These are phyloP conservation scores for Pristionchus exspectatus DNA, from an alignment of 2,888 invertebrate genomes.

Conservation along the genomic window DNA sequence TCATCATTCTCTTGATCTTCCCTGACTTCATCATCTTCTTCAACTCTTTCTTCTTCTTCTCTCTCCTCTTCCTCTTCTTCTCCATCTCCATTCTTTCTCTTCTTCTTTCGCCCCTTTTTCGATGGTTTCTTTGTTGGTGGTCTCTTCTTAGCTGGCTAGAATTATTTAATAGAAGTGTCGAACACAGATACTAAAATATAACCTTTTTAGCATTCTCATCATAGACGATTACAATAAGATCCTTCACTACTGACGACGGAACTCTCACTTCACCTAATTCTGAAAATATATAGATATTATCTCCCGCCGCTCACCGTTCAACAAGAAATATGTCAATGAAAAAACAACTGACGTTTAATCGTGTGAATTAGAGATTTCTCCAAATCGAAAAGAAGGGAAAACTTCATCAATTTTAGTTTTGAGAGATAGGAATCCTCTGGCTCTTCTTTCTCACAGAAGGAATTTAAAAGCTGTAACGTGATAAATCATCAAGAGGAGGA, in stretches of 20 bases:
- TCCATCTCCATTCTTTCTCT: neutral
- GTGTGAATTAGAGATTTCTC: conserved; percentile 31
- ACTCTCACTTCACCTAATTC: conserved; percentile 33
- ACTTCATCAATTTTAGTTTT: conserved; percentile 20
- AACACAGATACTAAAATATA: neutral
- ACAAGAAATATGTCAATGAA: neutral
- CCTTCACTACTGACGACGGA: conserved; percentile 41
- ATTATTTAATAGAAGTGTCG: neutral
- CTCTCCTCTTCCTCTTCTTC: neutral
- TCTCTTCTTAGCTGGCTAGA: conserved; percentile 25
- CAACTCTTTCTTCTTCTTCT: conserved; percentile 14
- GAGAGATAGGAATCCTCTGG: neutral
- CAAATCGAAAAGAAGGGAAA: conserved; percentile 47
- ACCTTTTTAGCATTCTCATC: conserved; percentile 51
- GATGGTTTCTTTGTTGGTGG: neutral
- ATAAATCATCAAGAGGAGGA: neutral
- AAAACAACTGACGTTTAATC: conserved; percentile 2
- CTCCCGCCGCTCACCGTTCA: neutral
- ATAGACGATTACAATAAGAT: conserved; percentile 19
- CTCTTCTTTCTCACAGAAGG: conserved; percentile 39
- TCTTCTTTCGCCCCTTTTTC: conserved; percentile 13
- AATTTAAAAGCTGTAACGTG: conserved; percentile 33
- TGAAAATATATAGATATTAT: neutral
- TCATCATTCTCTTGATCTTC: neutral
- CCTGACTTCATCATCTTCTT: conserved; percentile 38